A percentile compares a stretch with the other conserved stretches of the same genome.
Evolutionary conservation across 2,797 vertebrate species (phyloP).

Genomic region (Coregonus sp.): DNA sequence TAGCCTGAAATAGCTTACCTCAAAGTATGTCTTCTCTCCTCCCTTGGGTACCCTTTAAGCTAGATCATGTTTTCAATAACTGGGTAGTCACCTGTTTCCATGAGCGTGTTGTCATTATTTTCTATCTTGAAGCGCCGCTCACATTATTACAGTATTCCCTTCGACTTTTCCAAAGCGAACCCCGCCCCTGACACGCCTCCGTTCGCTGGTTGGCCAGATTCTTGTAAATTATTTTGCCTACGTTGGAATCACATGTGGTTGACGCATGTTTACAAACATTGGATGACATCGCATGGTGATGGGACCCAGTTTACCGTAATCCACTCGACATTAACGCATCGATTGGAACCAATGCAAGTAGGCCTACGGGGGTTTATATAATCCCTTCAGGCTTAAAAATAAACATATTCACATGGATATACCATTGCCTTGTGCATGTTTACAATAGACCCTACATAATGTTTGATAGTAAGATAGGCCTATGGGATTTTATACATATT

Average conservation of each 20-base stretch:
- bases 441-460: too few relatives aligned
- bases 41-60: constrained; percentile 4
- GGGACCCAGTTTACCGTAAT: constrained; percentile 68
- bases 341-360: background rate
- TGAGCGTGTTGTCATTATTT: constrained; percentile 48
- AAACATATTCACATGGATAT: too few relatives aligned
- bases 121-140: constrained; percentile 55
- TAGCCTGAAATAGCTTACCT: constrained; percentile 21
- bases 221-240: constrained; percentile 56
- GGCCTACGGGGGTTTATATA: background rate
- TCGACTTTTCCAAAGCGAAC: constrained; percentile 76
- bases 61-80: constrained; percentile 26
- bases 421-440: too few relatives aligned
- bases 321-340: constrained; percentile 56
- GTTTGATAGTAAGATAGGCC: too few relatives aligned
- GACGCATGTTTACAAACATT: constrained; percentile 89
- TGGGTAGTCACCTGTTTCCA: constrained; percentile 22
- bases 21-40: constrained; percentile 13
- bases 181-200: constrained; percentile 79
- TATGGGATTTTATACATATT: too few relatives aligned
- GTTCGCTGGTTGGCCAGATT: constrained; percentile 60
- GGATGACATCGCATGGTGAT: constrained; percentile 73
- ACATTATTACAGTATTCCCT: constrained; percentile 60
- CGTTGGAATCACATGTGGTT: constrained; percentile 79
- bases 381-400: background rate